These are phyloP conservation scores for Wiebesia pumilae DNA, from an alignment of 1,140 invertebrate genomes.

Conservation along the genomic window DNA sequence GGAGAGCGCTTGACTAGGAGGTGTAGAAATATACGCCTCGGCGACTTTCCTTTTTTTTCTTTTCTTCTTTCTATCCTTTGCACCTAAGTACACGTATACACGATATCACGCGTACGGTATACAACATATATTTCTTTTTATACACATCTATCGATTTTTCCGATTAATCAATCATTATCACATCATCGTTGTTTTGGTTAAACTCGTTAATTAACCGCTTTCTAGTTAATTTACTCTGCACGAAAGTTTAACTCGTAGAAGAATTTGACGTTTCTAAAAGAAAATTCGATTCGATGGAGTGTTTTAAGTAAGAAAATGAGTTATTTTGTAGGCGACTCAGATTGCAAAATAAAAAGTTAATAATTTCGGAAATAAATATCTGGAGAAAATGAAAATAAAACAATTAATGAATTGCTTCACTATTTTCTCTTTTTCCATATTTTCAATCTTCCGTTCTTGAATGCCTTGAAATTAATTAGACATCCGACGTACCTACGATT, in stretches of 20 bases:
- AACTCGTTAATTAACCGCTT: conserved; percentile 18
- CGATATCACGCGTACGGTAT: neutral
- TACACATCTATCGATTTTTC: conserved; percentile 23
- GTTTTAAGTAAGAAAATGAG: neutral
- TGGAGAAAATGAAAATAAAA: conserved; percentile 7
- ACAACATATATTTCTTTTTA: conserved; percentile 30
- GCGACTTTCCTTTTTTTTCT: neutral
- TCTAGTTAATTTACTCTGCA: conserved; percentile 17
- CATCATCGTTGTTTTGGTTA: conserved; percentile 49
- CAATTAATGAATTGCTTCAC: conserved; percentile 11
- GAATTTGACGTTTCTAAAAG: neutral
- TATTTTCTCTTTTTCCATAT: conserved; percentile 2
- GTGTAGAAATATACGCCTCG: neutral
- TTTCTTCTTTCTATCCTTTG: conserved; percentile 9
- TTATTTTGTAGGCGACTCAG: neutral
- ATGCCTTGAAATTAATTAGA: neutral
- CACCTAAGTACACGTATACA: conserved; percentile 25
- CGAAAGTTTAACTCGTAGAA: neutral
- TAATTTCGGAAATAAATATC: neutral
- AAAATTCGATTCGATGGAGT: neutral
- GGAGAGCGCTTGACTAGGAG: conserved; percentile 48
- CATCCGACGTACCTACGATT: neutral
- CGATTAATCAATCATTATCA: conserved; percentile 47
- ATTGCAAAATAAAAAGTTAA: neutral
- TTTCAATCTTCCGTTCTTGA: neutral